Conservation (phyloP, 2,113 vertebrate species). For the Pholis gunnellus region DNA sequence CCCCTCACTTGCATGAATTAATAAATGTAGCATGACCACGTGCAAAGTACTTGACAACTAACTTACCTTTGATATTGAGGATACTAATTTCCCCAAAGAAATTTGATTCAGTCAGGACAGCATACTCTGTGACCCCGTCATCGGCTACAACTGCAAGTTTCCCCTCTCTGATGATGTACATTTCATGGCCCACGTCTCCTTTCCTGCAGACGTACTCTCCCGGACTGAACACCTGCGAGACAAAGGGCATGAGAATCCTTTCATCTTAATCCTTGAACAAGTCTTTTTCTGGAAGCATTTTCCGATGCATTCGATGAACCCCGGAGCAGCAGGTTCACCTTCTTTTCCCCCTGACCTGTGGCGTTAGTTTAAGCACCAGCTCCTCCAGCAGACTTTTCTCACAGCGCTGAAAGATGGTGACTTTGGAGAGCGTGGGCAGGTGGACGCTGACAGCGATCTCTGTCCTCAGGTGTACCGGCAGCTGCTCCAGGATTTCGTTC, state of each 20-base stretch:
- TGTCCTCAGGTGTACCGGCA: slow-evolving; percentile 87
- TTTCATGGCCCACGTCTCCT: slow-evolving; percentile 92
- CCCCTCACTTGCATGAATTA: background rate
- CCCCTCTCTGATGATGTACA: slow-evolving; percentile 95
- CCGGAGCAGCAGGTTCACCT: background rate
- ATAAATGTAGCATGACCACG: background rate
- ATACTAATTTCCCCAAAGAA: slow-evolving; percentile 99
- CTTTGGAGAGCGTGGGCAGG: slow-evolving; percentile 89
- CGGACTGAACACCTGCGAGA: slow-evolving; percentile 88
- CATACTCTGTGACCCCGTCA: slow-evolving; percentile 89
- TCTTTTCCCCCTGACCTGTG: slow-evolving; percentile 78
- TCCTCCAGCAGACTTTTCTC: slow-evolving; percentile 90
- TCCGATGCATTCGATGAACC: background rate
- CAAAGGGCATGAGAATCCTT: background rate
- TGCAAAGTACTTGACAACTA: background rate
- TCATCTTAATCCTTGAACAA: background rate
- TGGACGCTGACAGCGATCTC: slow-evolving; percentile 91
- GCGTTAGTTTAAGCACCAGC: slow-evolving; percentile 91
- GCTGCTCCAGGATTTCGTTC: slow-evolving; percentile 84
- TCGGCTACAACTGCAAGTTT: slow-evolving; percentile 92
- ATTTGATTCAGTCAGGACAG: slow-evolving; percentile 89
- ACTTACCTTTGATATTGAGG: slow-evolving; percentile 92
- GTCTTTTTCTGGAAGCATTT: background rate
- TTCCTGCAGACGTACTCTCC: slow-evolving; percentile 94
- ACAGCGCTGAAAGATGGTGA: slow-evolving; percentile 92